Evolutionary conservation across 2,888 invertebrate genomes (phyloP).

Genomic region (Mimachlamys varia): DNA sequence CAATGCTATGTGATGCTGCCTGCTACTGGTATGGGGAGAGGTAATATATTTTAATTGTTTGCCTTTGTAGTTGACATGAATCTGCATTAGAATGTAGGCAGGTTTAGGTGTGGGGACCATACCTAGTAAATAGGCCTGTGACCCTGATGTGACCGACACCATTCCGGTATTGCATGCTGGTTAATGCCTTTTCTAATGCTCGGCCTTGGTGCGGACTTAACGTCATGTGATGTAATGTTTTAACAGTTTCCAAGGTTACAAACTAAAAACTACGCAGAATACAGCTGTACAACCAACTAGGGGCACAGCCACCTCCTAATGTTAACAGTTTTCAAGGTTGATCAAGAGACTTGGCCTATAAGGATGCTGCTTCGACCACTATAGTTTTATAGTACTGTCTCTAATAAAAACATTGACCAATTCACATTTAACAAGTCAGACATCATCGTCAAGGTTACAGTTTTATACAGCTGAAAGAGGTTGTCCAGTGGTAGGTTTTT

Average conservation of each 20-base stretch:
- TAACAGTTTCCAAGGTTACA: constrained; percentile 31
- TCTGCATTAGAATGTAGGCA: not conserved
- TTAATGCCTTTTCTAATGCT: constrained; percentile 12
- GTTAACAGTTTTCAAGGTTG: constrained; percentile 25
- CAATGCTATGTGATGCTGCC: not conserved
- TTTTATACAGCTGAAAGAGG: not conserved
- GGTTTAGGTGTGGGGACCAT: not conserved
- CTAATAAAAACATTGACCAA: not conserved
- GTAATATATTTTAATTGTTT: not conserved
- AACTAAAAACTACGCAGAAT: not conserved
- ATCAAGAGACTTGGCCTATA: not conserved
- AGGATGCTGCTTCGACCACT: not conserved
- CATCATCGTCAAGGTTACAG: not conserved
- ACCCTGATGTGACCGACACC: not conserved
- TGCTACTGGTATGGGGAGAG: not conserved
- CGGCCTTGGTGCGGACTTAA: constrained; percentile 31
- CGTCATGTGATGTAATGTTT: constrained; percentile 31
- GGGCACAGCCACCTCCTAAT: not conserved
- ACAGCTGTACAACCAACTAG: not conserved
- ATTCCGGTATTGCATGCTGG: not conserved
- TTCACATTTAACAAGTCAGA: not conserved
- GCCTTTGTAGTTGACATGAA: not conserved
- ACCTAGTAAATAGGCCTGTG: not conserved
- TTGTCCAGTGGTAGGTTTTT: not conserved
- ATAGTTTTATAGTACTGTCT: not conserved